Evolutionary conservation across 2,113 vertebrate species (phyloP), one percentile per base, ranked within the genome.

Genomic region (Archilochus colubris): DNA sequence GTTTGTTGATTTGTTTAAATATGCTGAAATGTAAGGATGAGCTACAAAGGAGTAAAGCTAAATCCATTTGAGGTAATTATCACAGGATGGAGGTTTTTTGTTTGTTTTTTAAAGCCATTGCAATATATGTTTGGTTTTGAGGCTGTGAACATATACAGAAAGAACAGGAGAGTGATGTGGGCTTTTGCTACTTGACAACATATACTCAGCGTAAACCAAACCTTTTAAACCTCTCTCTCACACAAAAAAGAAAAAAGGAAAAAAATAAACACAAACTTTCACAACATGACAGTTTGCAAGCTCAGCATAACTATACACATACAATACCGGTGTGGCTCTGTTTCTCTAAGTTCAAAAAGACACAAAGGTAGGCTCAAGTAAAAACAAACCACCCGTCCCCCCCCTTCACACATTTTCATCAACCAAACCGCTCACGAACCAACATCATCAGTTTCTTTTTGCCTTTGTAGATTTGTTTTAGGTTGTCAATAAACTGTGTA

Each of bases 331-430:
- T 98, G 99, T 99, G 99, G 99, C 98, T 99, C 97, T 98, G 97
- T 98, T 98, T 98, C 97, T 98, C 98, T 98, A 98, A 98, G 98
- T 99, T 99, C 83, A 99, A 99, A 98, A 99, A 98, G 98, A 98
- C 99, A 99, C 97, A 99, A 99, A 99, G 99, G 99, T 98, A 99
- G 99, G 99, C 98, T 99, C 98, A 99, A 99, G 99, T 99, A 98
- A 98, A 98, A 99, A 98, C 97, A 98, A 98, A 98, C 66, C 85
- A 69, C 27, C 95, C 95, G 82, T 61, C 76, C 96, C 93, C 36
- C 85, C 82, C 87, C 64, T 73, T 91, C 74, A 59, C 79, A 0
- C 82, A n/a, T 88, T 87, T 94, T 94, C 4, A 3, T 98, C 97
- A 98, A 96, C 98, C 98, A 94, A 98, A 98, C 28, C 98, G 97